phyloP scores from a whole-genome alignment of 1,140 invertebrate genomes.

The Pseudachorutes palmiensis region DNA sequence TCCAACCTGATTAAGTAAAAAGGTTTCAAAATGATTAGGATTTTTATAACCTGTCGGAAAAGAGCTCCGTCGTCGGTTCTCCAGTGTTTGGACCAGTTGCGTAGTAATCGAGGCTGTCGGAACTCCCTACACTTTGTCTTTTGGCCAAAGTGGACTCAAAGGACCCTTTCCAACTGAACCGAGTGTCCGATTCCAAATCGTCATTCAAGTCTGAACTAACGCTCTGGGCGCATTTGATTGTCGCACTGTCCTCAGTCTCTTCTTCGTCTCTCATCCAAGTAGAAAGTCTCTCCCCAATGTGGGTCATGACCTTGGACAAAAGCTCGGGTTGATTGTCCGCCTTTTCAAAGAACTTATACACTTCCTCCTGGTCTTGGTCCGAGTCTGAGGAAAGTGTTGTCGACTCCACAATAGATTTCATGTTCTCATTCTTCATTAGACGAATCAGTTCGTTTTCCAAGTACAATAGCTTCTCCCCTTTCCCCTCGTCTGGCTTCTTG shows the following conservation, averaged over 20 bases:
- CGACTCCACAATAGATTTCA: conserved; percentile 74
- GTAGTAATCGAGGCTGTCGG: conserved; percentile 7
- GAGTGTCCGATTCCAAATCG: conserved; percentile 45
- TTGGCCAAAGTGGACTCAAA: conserved; percentile 80
- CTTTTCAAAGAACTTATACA: conserved; percentile 48
- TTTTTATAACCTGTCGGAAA: conserved; percentile 5
- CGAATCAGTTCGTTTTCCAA: conserved; percentile 62
- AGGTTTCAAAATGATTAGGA: conserved; percentile 4
- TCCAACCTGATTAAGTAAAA: too few relatives aligned
- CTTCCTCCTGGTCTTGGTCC: neutral
- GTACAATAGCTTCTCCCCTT: conserved; percentile 33
- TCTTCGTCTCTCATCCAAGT: conserved; percentile 74
- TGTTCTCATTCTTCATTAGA: conserved; percentile 85
- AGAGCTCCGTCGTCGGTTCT: neutral
- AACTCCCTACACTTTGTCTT: conserved; percentile 33
- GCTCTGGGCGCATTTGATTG: conserved; percentile 42
- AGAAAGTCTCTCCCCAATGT: conserved; percentile 78
- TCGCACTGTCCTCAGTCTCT: conserved; percentile 24
- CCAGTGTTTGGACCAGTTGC: neutral
- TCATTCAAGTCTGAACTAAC: conserved; percentile 46
- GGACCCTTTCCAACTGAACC: conserved; percentile 80
- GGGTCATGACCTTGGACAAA: conserved; percentile 85
- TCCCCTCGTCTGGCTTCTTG: conserved; percentile 40
- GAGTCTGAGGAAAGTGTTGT: conserved; percentile 66
- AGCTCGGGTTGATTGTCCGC: conserved; percentile 68